phyloP scores from a whole-genome alignment of 2,113 vertebrate species.

The Globicephala melas region DNA sequence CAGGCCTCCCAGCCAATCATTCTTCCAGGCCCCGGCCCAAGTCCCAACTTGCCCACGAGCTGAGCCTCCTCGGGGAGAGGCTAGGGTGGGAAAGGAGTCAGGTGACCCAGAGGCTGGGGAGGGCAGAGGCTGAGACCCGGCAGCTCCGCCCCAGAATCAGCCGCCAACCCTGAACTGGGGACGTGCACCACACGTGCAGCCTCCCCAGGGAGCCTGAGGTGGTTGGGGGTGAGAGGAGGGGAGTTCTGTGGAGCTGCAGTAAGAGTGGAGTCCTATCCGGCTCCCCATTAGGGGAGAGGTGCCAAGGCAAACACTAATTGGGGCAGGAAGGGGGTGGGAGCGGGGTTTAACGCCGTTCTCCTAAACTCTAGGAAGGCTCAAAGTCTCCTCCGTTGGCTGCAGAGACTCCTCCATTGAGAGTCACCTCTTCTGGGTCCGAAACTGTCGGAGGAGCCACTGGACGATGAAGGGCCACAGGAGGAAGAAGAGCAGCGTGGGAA shows the following conservation, averaged over 20 bases:
- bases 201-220: neutral
- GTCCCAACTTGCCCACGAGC: constrained; percentile 51
- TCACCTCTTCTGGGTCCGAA: constrained; percentile 86
- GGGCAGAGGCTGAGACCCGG: neutral
- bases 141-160: neutral
- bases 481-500: constrained; percentile 87
- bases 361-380: neutral
- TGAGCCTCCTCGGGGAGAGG: neutral
- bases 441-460: constrained; percentile 87
- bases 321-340: neutral
- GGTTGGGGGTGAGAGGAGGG: no score
- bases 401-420: neutral
- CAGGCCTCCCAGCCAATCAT: neutral
- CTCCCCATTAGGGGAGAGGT: neutral
- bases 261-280: neutral
- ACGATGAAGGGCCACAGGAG: constrained; percentile 94
- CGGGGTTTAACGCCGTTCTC: neutral
- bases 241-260: neutral
- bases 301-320: neutral
- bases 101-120: neutral
- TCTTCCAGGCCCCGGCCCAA: neutral
- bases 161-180: neutral
- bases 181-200: neutral
- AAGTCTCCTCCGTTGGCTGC: neutral
- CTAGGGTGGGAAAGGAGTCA: neutral